phyloP scores from a whole-genome alignment of 2,797 vertebrate species.

The Miichthys miiuy region DNA sequence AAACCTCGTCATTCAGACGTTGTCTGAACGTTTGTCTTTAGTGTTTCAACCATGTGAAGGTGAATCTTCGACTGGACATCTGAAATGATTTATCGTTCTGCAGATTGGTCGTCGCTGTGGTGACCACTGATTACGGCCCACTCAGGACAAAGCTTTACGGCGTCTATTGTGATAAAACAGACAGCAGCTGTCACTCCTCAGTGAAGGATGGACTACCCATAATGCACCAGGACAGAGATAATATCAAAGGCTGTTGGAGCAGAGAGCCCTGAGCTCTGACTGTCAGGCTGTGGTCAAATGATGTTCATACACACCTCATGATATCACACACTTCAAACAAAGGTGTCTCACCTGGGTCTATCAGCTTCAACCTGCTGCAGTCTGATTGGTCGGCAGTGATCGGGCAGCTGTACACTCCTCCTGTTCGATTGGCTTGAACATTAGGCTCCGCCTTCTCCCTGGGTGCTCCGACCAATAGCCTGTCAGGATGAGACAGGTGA shows the following conservation, averaged over 20 bases:
- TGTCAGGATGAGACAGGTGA: slow-evolving; percentile 53
- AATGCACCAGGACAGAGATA: slow-evolving; percentile 57
- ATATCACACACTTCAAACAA: too few species aligned
- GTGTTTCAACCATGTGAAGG: too few species aligned
- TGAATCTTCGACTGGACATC: too few species aligned
- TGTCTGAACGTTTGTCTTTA: too few species aligned
- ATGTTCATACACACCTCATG: too few species aligned
- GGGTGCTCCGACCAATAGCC: slow-evolving; percentile 92
- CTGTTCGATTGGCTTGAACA: slow-evolving; percentile 85
- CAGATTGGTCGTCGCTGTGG: not conserved
- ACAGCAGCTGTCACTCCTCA: slow-evolving; percentile 35
- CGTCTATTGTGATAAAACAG: slow-evolving; percentile 19
- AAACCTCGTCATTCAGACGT: too few species aligned
- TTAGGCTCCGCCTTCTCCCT: slow-evolving; percentile 80
- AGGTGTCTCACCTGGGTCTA: slow-evolving; percentile 83
- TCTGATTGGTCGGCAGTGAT: slow-evolving; percentile 82
- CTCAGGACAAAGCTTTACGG: slow-evolving; percentile 2
- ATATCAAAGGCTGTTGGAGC: not conserved
- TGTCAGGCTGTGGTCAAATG: not conserved
- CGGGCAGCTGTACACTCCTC: slow-evolving; percentile 91
- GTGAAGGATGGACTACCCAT: slow-evolving; percentile 42
- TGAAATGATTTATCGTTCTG: too few species aligned
- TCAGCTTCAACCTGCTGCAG: slow-evolving; percentile 87
- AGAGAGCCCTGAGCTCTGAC: not conserved
- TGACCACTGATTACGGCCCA: slow-evolving; percentile 14